Evolutionary conservation across 1,140 invertebrate species (phyloP).

Genomic region (Orius laevigatus): DNA sequence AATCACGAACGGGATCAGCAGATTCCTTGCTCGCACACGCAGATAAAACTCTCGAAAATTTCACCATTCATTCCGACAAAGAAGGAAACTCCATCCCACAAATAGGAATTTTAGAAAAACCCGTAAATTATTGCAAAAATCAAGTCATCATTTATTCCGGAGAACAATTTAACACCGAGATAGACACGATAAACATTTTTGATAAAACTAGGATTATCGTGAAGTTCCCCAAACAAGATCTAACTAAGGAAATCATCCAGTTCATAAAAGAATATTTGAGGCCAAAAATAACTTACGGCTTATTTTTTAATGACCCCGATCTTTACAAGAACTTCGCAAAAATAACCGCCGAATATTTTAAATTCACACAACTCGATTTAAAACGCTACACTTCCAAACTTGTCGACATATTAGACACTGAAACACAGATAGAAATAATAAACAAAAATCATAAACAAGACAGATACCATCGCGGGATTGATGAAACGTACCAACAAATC

Average conservation of each 20-base stretch:
- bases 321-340: not conserved
- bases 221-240: not conserved
- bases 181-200: too few relatives aligned
- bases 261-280: not conserved
- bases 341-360: not conserved
- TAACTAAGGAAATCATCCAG: not conserved
- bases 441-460: conserved; percentile 18
- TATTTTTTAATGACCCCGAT: not conserved
- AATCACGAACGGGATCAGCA: not conserved
- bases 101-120: not conserved
- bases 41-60: not conserved
- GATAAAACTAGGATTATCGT: not conserved
- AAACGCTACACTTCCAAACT: not conserved
- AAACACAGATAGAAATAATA: conserved; percentile 3
- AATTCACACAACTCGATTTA: not conserved
- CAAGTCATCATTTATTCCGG: not conserved
- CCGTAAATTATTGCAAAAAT: not conserved
- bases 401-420: not conserved
- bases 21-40: not conserved
- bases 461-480: too few relatives aligned
- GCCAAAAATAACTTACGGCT: not conserved
- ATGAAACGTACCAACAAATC: conserved; percentile 15
- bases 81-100: not conserved
- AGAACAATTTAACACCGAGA: too few relatives aligned
- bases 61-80: not conserved